Conservation (phyloP, 2,888 invertebrate genomes). For the Blomia tropicalis region DNA sequence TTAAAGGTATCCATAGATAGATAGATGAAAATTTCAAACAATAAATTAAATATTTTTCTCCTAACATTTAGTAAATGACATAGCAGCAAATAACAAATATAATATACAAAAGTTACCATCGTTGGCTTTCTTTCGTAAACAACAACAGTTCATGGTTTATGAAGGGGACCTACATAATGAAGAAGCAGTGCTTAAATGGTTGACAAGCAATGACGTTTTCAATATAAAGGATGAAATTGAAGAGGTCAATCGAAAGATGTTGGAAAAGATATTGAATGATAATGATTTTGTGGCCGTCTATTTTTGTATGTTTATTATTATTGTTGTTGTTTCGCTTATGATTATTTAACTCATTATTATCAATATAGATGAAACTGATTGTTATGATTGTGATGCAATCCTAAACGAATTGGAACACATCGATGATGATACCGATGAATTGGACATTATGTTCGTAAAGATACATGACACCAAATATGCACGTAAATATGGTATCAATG, state of each 20-base stretch:
- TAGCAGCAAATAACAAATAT: constrained; percentile 62
- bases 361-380: constrained; percentile 56
- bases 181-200: constrained; percentile 66
- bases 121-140: constrained; percentile 66
- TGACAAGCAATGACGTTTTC: constrained; percentile 83
- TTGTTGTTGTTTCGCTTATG: not conserved
- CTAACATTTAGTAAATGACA: constrained; percentile 48
- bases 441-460: constrained; percentile 84
- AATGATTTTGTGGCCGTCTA: constrained; percentile 87
- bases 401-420: constrained; percentile 74
- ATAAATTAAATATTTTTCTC: not conserved
- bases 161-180: constrained; percentile 77
- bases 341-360: constrained; percentile 4
- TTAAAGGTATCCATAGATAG: constrained; percentile 43
- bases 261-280: constrained; percentile 81
- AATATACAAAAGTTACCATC: constrained; percentile 68
- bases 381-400: constrained; percentile 66
- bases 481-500: constrained; percentile 80
- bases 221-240: constrained; percentile 92
- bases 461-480: constrained; percentile 81
- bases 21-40: not conserved
- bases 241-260: constrained; percentile 88
- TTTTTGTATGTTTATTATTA: constrained; percentile 83
- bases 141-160: constrained; percentile 58
- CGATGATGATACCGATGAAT: constrained; percentile 80